Conservation (phyloP, 1,140 invertebrate genomes). For the Tetranychus cinnabarinus region DNA sequence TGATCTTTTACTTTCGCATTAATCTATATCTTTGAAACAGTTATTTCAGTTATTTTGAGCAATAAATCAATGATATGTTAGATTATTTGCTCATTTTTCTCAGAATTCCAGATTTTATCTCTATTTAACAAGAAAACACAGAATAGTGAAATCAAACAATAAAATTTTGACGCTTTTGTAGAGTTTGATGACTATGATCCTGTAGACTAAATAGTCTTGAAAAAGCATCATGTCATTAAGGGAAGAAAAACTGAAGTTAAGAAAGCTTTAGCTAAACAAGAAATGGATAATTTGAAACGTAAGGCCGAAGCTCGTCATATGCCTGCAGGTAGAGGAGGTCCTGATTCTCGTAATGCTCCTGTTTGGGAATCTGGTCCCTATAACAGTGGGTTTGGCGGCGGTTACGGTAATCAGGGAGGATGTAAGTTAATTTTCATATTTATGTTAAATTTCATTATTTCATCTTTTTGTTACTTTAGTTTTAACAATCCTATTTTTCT, state of each 20-base stretch:
- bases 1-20: too few relatives aligned
- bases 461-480: too few relatives aligned
- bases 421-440: background rate
- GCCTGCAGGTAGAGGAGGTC: constrained; percentile 11
- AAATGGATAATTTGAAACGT: constrained; percentile 19
- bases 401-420: constrained; percentile 4
- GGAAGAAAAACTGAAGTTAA: constrained; percentile 26
- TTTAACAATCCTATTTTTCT: too few relatives aligned
- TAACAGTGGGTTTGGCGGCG: constrained; percentile 3
- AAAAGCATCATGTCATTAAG: constrained; percentile 23
- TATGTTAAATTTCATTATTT: too few relatives aligned
- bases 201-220: constrained; percentile 65
- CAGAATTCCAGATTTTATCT: too few relatives aligned
- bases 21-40: too few relatives aligned
- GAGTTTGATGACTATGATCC: constrained; percentile 90
- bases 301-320: constrained; percentile 13
- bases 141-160: too few relatives aligned
- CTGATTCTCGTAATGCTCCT: constrained; percentile 8
- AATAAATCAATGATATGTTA: too few relatives aligned
- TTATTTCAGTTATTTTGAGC: too few relatives aligned
- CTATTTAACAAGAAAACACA: too few relatives aligned
- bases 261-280: constrained; percentile 26
- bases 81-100: too few relatives aligned
- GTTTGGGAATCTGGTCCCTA: constrained; percentile 5
- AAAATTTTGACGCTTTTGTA: constrained; percentile 35